Evolutionary conservation across 2,797 vertebrate genomes (phyloP).

Genomic region (Ibycter americanus): DNA sequence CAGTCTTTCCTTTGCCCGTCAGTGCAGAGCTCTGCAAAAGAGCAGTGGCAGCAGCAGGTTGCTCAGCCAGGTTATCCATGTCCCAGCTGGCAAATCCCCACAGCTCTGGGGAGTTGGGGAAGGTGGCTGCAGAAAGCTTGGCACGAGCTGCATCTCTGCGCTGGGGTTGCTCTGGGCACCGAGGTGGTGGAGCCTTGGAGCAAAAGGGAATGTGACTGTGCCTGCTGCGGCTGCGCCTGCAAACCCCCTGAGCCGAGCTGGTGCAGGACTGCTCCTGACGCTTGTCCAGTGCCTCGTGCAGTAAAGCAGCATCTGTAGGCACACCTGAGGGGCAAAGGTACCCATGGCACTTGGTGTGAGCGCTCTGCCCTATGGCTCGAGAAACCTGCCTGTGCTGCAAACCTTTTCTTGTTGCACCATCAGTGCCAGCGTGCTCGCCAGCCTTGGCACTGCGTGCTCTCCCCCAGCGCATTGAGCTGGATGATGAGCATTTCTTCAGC

Average conservation of each 20-base stretch:
- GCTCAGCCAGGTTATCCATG: background rate
- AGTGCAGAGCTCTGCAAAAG: accelerated
- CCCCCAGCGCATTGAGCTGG: no score
- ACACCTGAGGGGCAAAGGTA: no score
- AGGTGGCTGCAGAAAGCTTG: background rate
- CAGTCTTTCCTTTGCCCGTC: accelerated
- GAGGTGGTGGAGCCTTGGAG: background rate
- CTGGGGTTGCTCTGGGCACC: background rate
- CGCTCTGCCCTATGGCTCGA: no score
- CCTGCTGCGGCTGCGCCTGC: no score
- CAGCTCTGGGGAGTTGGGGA: background rate
- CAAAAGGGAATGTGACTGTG: accelerated
- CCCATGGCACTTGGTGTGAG: background rate
- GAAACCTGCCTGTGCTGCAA: no score
- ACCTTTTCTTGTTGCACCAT: accelerated
- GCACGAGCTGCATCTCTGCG: background rate
- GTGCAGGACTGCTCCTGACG: background rate
- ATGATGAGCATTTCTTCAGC: no score
- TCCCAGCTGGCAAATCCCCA: accelerated
- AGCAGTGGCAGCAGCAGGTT: background rate
- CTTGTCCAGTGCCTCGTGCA: no score
- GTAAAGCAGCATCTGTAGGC: background rate
- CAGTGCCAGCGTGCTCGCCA: no score
- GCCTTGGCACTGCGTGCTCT: no score
- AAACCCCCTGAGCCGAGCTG: background rate